Conservation (phyloP, 2,888 invertebrate species). For the Crematogaster levior region DNA sequence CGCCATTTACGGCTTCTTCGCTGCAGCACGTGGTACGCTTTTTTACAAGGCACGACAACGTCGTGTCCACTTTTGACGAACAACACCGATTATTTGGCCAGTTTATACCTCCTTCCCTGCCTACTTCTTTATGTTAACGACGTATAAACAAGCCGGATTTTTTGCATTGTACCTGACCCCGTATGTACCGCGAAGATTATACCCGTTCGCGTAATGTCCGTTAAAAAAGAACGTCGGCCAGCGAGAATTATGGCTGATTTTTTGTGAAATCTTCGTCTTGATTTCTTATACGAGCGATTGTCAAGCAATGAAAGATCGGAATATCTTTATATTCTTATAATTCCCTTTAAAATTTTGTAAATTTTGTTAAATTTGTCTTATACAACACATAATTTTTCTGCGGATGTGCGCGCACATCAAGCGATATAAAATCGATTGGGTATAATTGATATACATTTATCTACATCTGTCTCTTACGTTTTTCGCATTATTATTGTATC, state of each 20-base stretch:
- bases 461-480: neutral
- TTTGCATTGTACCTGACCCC: neutral
- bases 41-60: conserved; percentile 38
- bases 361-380: too few relatives aligned
- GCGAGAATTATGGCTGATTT: neutral
- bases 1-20: conserved; percentile 46
- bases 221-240: neutral
- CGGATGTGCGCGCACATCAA: too few relatives aligned
- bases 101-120: conserved; percentile 15
- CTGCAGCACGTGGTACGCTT: conserved; percentile 34
- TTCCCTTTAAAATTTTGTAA: neutral
- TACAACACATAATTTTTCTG: neutral
- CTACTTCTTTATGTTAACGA: conserved; percentile 38
- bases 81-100: conserved; percentile 53
- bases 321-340: neutral
- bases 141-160: conserved; percentile 36
- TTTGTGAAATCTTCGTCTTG: neutral
- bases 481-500: neutral
- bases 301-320: neutral
- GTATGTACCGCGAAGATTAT: conserved; percentile 23
- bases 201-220: neutral
- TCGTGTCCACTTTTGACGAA: conserved; percentile 66
- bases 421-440: too few relatives aligned
- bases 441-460: neutral
- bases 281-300: neutral